phyloP scores from a whole-genome alignment of 2,113 vertebrate genomes.

The Fulmarus glacialis region DNA sequence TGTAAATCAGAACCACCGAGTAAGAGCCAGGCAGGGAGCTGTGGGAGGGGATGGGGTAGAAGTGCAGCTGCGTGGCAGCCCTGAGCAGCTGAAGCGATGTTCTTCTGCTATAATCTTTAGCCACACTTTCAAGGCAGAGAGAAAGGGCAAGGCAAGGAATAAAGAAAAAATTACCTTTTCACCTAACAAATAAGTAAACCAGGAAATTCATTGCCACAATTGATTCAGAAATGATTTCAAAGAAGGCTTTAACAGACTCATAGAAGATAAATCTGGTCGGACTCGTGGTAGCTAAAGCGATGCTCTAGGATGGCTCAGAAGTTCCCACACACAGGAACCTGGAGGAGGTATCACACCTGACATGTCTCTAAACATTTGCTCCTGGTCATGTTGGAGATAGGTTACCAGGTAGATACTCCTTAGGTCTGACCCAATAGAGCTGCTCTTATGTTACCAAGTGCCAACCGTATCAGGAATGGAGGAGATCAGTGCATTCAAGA shows the following conservation, averaged over 20 bases:
- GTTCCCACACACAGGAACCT: not conserved
- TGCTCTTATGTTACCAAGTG: not conserved
- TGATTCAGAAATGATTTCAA: not conserved
- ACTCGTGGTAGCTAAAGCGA: not conserved
- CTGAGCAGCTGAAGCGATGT: not conserved
- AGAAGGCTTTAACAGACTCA: not conserved
- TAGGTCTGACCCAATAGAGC: not conserved
- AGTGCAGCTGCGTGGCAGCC: not conserved
- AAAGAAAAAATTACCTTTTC: not conserved
- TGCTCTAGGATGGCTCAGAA: not conserved
- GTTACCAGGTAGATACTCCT: not conserved
- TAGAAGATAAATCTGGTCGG: not conserved
- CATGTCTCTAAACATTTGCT: not conserved
- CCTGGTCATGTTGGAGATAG: not conserved
- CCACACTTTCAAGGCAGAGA: not conserved
- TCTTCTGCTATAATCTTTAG: not conserved
- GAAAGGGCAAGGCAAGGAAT: not conserved
- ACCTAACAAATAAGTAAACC: not conserved
- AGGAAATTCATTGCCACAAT: not conserved
- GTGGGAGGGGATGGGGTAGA: not conserved
- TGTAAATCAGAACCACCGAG: not conserved
- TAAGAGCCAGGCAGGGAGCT: not conserved
- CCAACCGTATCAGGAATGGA: not conserved
- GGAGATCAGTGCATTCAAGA: not conserved
- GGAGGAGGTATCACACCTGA: not conserved